Percentiles rank a stretch among this genome's conserved stretches.
Evolutionary conservation across 1,140 invertebrate species (phyloP).

Genomic region (Hyles vespertilio): DNA sequence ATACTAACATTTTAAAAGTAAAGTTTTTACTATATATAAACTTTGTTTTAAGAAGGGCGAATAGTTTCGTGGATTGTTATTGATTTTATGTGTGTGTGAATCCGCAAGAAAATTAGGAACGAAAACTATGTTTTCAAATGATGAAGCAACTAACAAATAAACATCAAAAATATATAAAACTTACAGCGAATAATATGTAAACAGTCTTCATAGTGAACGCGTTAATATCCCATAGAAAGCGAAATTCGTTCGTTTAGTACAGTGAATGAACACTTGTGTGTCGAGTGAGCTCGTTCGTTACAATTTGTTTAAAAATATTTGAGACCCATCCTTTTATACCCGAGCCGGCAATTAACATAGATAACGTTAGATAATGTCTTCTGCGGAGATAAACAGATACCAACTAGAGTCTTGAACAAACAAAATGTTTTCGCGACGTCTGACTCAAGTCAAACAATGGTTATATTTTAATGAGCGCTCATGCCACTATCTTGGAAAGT

Average conservation of each 20-base stretch:
- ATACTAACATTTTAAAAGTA: slow-evolving; percentile 4
- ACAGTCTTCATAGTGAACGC: slow-evolving; percentile 54
- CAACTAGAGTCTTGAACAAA: slow-evolving; percentile 47
- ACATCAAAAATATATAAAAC: slow-evolving; percentile 28
- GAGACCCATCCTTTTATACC: slow-evolving; percentile 54
- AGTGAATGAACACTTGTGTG: slow-evolving; percentile 40
- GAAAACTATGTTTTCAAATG: too few relatives aligned
- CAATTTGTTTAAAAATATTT: slow-evolving; percentile 35
- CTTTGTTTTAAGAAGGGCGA: too few relatives aligned
- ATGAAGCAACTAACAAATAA: too few relatives aligned
- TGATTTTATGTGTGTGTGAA: too few relatives aligned
- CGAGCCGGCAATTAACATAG: slow-evolving; percentile 44
- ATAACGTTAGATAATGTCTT: slow-evolving; percentile 63
- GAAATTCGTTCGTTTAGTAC: slow-evolving; percentile 60
- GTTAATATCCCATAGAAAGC: slow-evolving; percentile 30
- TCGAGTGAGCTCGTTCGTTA: slow-evolving; percentile 65
- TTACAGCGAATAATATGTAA: slow-evolving; percentile 54
- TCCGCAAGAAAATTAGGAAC: too few relatives aligned
- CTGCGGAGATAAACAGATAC: slow-evolving; percentile 46
- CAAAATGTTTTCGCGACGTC: slow-evolving; percentile 63
- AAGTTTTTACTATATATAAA: too few relatives aligned
- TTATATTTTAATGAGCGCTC: slow-evolving; percentile 20
- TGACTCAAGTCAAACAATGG: slow-evolving; percentile 53
- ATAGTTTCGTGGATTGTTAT: too few relatives aligned
- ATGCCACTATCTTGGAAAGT: slow-evolving; percentile 28